These are phyloP conservation scores for Cariama cristata DNA, from an alignment of 2,113 vertebrate genomes.

Conservation along the genomic window DNA sequence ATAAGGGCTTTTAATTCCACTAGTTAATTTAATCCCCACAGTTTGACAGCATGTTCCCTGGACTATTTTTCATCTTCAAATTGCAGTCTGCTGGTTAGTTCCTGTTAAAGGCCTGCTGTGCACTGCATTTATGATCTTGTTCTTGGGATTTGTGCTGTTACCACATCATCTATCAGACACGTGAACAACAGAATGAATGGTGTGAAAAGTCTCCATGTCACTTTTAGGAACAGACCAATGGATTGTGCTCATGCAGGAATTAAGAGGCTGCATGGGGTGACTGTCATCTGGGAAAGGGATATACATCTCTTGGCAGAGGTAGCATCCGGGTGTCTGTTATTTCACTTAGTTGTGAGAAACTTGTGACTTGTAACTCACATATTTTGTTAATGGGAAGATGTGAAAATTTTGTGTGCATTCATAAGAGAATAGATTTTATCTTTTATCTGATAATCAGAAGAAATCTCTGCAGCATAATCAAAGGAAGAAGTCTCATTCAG, in stretches of 20 bases:
- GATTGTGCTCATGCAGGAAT: background rate
- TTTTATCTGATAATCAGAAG: constrained; percentile 42
- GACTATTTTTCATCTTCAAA: constrained; percentile 36
- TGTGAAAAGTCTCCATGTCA: background rate
- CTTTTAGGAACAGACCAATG: background rate
- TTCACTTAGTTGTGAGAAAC: background rate
- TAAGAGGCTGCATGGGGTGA: background rate
- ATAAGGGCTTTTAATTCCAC: constrained; percentile 24
- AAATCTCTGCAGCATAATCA: constrained; percentile 31
- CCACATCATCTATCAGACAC: background rate
- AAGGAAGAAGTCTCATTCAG: constrained; percentile 15
- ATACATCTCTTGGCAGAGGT: background rate
- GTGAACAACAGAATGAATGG: background rate
- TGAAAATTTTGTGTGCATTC: background rate
- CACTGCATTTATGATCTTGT: constrained; percentile 11
- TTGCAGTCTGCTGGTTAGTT: constrained; percentile 26
- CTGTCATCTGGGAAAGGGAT: background rate
- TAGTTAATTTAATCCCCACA: constrained; percentile 31
- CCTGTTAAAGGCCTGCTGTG: constrained; percentile 30
- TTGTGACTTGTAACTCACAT: background rate
- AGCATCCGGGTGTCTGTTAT: background rate
- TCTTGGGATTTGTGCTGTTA: background rate
- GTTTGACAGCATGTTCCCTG: background rate
- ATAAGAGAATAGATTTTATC: background rate
- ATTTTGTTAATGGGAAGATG: constrained; percentile 24